Conservation (phyloP, 2,888 invertebrate species). For the Cephus rjabovi region DNA sequence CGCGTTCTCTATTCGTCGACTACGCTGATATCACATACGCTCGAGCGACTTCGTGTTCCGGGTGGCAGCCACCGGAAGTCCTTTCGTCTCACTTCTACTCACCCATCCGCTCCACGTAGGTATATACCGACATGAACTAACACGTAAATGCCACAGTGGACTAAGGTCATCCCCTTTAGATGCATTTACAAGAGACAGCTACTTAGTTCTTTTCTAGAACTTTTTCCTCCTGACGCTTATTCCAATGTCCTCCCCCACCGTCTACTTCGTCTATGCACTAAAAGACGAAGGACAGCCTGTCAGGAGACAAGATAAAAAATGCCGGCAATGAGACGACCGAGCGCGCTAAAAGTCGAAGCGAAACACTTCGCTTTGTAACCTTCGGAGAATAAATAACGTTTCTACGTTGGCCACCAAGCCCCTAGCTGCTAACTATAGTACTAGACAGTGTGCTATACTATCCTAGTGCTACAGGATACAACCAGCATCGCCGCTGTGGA, state of each 20-base stretch:
- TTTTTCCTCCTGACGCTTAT: conserved; percentile 15
- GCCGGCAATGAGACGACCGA: not conserved
- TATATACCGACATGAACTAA: not conserved
- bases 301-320: not conserved
- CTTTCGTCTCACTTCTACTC: conserved; percentile 51
- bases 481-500: not conserved
- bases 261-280: not conserved
- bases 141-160: not conserved
- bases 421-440: not conserved
- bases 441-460: not conserved
- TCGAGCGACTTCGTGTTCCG: conserved; percentile 56
- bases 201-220: conserved; percentile 20
- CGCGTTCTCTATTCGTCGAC: conserved; percentile 2
- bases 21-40: conserved; percentile 29
- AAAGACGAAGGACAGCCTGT: not conserved
- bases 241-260: conserved; percentile 16
- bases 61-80: conserved; percentile 60
- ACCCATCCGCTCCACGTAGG: conserved; percentile 31
- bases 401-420: not conserved
- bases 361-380: not conserved
- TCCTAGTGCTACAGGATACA: not conserved
- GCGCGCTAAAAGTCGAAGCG: not conserved
- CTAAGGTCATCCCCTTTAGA: conserved; percentile 13
- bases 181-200: conserved; percentile 21
- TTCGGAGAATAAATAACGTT: not conserved